phyloP scores from a whole-genome alignment of 2,113 vertebrate genomes.

The Hemiscyllium ocellatum region DNA sequence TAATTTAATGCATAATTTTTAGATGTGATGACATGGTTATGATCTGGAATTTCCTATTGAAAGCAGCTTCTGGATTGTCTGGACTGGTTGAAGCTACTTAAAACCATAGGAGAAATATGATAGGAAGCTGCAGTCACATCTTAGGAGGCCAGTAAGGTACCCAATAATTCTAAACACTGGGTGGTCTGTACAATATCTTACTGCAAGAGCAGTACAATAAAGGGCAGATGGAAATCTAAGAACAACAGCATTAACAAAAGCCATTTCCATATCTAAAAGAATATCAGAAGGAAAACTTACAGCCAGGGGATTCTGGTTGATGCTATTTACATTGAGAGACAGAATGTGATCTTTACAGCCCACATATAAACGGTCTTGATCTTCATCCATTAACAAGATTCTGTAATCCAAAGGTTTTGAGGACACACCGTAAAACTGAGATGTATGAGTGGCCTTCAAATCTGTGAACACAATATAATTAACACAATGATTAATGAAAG shows the following conservation, averaged over 20 bases:
- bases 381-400: conserved; percentile 95
- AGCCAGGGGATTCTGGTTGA: conserved; percentile 79
- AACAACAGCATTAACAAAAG: neutral
- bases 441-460: conserved; percentile 73
- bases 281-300: conserved; percentile 57
- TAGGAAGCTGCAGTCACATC: neutral
- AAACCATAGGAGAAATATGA: neutral
- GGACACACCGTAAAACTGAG: conserved; percentile 77
- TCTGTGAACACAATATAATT: conserved; percentile 62
- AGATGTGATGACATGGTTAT: neutral
- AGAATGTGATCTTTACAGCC: conserved; percentile 94
- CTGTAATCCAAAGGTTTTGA: conserved; percentile 86
- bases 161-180: neutral
- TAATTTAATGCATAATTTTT: neutral
- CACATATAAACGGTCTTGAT: conserved; percentile 93
- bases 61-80: neutral
- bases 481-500: neutral
- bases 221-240: neutral
- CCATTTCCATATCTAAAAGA: conserved; percentile 24
- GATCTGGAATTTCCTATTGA: neutral
- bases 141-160: neutral
- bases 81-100: neutral
- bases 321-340: conserved; percentile 96
- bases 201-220: neutral
- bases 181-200: conserved; percentile 16